Conservation (phyloP, 2,888 invertebrate genomes). For the Steromphala cineraria region DNA sequence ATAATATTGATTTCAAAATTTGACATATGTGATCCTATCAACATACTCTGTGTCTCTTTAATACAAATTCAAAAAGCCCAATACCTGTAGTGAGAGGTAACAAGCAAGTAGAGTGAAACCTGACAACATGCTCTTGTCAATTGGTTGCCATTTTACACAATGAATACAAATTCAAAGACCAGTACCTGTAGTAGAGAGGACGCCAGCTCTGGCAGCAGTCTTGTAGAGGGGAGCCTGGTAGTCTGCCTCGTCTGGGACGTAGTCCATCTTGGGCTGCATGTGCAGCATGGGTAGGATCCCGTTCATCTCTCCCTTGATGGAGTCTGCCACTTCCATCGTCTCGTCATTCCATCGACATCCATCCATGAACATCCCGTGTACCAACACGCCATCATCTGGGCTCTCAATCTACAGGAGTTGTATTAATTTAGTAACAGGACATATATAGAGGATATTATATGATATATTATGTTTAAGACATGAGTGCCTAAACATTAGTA, state of each 20-base stretch:
- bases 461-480: no score
- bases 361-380: conserved; percentile 76
- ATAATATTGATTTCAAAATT: no score
- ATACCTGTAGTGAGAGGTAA: no score
- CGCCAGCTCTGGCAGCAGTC: conserved; percentile 74
- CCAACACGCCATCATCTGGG: conserved; percentile 74
- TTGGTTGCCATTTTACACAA: no score
- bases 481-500: no score
- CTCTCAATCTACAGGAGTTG: conserved; percentile 48
- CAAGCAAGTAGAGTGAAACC: no score
- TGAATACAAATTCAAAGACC: no score
- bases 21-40: no score
- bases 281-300: conserved; percentile 83
- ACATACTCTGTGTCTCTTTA: no score
- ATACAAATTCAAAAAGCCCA: no score
- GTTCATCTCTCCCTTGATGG: conserved; percentile 83
- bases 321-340: conserved; percentile 65
- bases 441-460: no score
- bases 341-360: conserved; percentile 74
- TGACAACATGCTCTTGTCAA: no score
- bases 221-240: conserved; percentile 76
- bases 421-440: not conserved
- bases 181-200: conserved; percentile 77
- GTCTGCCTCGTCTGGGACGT: conserved; percentile 74
- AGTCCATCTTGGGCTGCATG: conserved; percentile 80